A percentile compares a stretch with the other conserved stretches of the same genome.
phyloP scores from a whole-genome alignment of 2,888 invertebrate genomes.

The Chymomyza amoena region DNA sequence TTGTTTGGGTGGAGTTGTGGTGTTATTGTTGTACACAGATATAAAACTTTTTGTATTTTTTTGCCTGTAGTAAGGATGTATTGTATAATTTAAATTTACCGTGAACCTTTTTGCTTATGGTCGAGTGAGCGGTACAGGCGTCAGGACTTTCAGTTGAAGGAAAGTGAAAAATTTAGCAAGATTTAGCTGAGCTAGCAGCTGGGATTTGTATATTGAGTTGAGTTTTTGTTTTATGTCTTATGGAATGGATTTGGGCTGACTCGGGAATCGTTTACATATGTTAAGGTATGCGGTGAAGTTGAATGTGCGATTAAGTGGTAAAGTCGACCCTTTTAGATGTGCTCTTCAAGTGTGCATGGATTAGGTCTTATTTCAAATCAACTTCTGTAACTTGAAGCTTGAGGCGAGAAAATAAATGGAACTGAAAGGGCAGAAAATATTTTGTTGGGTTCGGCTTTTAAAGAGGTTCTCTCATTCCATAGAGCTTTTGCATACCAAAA shows the following conservation, averaged over 20 bases:
- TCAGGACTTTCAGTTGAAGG: constrained; percentile 42
- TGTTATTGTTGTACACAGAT: background rate
- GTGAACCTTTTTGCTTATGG: constrained; percentile 36
- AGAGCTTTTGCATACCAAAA: too few relatives aligned
- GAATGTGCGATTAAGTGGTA: constrained; percentile 47
- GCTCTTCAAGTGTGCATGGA: background rate
- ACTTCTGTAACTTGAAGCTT: background rate
- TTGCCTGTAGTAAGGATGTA: constrained; percentile 1
- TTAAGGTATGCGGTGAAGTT: constrained; percentile 19
- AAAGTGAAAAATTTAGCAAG: constrained; percentile 58
- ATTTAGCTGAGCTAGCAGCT: constrained; percentile 29
- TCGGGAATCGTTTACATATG: background rate
- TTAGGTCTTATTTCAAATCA: background rate
- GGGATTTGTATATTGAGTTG: constrained; percentile 3
- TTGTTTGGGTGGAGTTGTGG: background rate
- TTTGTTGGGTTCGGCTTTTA: background rate
- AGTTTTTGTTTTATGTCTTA: constrained; percentile 22
- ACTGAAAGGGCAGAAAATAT: background rate
- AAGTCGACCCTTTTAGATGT: background rate
- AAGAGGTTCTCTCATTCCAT: background rate
- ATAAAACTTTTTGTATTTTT: background rate
- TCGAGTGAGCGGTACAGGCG: background rate
- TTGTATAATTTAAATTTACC: constrained; percentile 53
- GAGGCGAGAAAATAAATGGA: background rate
- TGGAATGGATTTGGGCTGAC: constrained; percentile 20